These are phyloP conservation scores for Troilus luridus DNA, from an alignment of 2,888 invertebrate genomes.

Conservation along the genomic window DNA sequence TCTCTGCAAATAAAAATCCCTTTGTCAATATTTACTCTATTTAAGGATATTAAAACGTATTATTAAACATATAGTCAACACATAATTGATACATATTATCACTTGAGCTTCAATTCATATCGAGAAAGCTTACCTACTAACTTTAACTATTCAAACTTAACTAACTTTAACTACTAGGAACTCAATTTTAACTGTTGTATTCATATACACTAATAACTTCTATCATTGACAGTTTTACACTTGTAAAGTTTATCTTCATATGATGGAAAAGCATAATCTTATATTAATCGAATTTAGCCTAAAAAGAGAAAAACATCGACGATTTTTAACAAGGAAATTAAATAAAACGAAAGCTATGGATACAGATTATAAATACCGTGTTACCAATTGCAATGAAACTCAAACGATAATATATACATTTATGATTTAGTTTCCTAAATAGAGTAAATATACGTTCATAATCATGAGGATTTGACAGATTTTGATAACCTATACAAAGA, in stretches of 20 bases:
- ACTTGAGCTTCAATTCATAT: neutral
- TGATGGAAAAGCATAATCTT: neutral
- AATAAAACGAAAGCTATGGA: neutral
- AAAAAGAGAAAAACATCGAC: neutral
- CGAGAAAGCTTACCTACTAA: neutral
- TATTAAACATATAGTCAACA: neutral
- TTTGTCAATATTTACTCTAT: neutral
- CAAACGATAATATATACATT: no score
- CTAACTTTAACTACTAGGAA: neutral
- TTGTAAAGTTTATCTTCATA: neutral
- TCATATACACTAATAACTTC: no score
- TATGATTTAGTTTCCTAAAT: no score
- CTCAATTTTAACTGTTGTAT: neutral
- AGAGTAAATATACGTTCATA: no score
- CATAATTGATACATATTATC: neutral
- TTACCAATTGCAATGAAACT: no score
- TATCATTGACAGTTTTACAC: neutral
- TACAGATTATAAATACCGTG: no score
- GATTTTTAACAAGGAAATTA: neutral
- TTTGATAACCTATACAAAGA: no score
- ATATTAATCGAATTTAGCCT: neutral
- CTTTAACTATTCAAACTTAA: no score
- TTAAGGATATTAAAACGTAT: neutral
- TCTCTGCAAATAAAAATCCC: neutral
- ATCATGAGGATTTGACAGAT: no score